phyloP scores from a whole-genome alignment of 2,888 invertebrate species.

The Boloria euphrosyne region DNA sequence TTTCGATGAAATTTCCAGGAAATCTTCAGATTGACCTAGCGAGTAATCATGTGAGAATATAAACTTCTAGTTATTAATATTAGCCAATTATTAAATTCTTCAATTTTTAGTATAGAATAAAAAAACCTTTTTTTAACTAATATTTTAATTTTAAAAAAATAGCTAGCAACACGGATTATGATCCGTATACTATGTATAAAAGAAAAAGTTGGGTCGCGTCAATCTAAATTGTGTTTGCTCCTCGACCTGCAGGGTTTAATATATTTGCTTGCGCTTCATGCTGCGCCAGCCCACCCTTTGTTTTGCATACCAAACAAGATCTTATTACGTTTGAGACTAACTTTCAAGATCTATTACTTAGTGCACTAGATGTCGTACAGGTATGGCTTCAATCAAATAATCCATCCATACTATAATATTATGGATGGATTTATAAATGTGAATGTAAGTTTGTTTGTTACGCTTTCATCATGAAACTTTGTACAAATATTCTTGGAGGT shows the following conservation, averaged over 20 bases:
- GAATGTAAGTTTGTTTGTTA: too few species aligned
- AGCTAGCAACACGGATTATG: conserved; percentile 26
- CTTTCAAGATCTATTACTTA: conserved; percentile 1
- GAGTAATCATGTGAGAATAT: too few species aligned
- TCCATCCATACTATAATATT: too few species aligned
- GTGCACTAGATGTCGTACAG: not conserved
- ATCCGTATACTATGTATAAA: conserved; percentile 15
- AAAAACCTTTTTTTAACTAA: conserved; percentile 15
- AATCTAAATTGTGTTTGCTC: conserved; percentile 27
- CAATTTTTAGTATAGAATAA: not conserved
- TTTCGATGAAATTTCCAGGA: too few species aligned
- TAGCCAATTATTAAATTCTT: not conserved
- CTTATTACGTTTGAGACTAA: conserved; percentile 1
- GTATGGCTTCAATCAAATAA: not conserved
- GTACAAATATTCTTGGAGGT: too few species aligned
- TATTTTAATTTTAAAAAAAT: conserved; percentile 20
- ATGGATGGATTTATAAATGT: too few species aligned
- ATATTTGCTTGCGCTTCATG: conserved; percentile 20
- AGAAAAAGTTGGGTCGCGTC: conserved; percentile 22
- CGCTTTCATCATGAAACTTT: too few species aligned
- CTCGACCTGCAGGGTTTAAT: conserved; percentile 18
- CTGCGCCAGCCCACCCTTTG: conserved; percentile 13
- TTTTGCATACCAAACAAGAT: conserved; percentile 18
- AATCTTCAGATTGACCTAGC: too few species aligned
- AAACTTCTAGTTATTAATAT: too few species aligned